Percentiles rank a stretch among this genome's conserved stretches.
Evolutionary conservation across 2,797 vertebrate species (phyloP).

Genomic region (Chelon auratus): DNA sequence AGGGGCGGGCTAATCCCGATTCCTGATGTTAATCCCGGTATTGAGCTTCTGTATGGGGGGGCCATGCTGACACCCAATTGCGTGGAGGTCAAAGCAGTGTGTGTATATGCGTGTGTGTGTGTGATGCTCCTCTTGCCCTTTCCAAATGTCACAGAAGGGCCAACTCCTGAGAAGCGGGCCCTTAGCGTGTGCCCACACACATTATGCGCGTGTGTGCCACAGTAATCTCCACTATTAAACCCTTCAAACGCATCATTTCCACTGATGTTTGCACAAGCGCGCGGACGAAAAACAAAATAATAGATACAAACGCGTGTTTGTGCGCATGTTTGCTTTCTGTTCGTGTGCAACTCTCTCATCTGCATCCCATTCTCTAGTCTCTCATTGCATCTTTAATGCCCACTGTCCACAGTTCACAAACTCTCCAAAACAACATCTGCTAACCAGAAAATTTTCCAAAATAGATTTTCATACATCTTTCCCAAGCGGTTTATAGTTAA

Average conservation of each 20-base stretch:
- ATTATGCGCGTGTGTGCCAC: conserved; percentile 20
- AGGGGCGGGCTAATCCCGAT: conserved; percentile 73
- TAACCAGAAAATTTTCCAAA: conserved; percentile 42
- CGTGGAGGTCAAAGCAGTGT: conserved; percentile 75
- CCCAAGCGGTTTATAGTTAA: conserved; percentile 40
- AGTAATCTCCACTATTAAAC: conserved; percentile 62
- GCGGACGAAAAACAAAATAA: not conserved
- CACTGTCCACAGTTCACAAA: conserved; percentile 41
- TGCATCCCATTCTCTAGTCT: conserved; percentile 54
- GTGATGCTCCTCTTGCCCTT: conserved; percentile 73
- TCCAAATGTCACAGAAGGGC: conserved; percentile 82
- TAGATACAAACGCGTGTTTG: too few species aligned
- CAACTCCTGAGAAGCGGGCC: conserved; percentile 70
- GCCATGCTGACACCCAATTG: conserved; percentile 78
- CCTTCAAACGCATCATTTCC: conserved; percentile 53
- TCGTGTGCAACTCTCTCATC: conserved; percentile 25
- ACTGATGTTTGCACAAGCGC: conserved; percentile 37
- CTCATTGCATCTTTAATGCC: conserved; percentile 63
- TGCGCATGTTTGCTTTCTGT: conserved; percentile 15
- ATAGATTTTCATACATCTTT: conserved; percentile 34
- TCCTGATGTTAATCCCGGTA: conserved; percentile 80
- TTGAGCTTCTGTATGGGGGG: conserved; percentile 69
- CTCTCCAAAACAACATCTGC: conserved; percentile 63
- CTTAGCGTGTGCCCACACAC: conserved; percentile 62
- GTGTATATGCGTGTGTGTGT: conserved; percentile 43